Conservation (phyloP, 2,888 invertebrate species). For the Diplolepis rosae region DNA sequence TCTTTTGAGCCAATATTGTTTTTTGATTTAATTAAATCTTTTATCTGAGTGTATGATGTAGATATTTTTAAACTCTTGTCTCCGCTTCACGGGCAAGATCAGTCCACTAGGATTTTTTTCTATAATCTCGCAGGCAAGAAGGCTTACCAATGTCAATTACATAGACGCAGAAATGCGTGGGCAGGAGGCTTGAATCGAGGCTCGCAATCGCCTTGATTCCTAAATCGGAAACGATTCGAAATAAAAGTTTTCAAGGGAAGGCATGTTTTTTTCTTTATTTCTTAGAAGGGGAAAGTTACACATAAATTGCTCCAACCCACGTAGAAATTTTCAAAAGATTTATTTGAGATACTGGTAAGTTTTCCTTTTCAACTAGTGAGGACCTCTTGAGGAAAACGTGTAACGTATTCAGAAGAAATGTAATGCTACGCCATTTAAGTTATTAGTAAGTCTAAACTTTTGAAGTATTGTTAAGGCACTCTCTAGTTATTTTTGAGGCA, state of each 20-base stretch:
- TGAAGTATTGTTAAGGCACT: too few species aligned
- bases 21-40: too few species aligned
- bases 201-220: slow-evolving; percentile 50
- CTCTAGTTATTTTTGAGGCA: too few species aligned
- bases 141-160: slow-evolving; percentile 44
- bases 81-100: slow-evolving; percentile 7
- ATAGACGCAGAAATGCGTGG: slow-evolving; percentile 33
- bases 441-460: too few species aligned
- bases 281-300: not conserved
- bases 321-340: too few species aligned
- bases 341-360: too few species aligned
- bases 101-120: slow-evolving; percentile 56
- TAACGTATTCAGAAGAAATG: too few species aligned
- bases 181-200: not conserved
- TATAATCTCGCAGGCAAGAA: slow-evolving; percentile 40
- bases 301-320: not conserved
- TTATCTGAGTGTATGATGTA: slow-evolving; percentile 12
- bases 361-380: too few species aligned
- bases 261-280: not conserved
- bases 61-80: slow-evolving; percentile 9
- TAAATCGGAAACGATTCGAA: slow-evolving; percentile 55
- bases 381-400: too few species aligned
- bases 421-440: too few species aligned
- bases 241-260: slow-evolving; percentile 48
- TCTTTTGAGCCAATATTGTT: too few species aligned